Base-by-base conservation (phyloP, 2,113 vertebrate genomes). In the Penelope pileata region DNA sequence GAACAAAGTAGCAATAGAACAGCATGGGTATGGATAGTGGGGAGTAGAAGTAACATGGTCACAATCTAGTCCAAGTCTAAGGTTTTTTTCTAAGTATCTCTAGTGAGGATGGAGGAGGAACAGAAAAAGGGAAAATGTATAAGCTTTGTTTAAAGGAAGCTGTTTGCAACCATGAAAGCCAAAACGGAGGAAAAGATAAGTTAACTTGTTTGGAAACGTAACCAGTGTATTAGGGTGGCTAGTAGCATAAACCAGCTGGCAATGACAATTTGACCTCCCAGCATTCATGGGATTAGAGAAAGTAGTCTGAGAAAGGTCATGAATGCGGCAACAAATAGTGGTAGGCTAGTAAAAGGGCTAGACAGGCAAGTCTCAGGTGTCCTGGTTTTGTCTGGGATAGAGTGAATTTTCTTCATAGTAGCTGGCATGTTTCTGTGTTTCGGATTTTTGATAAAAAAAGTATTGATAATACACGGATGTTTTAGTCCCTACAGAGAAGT, bases 21-120 rank as follows among this genome's bases (percentile, higher is more conserved):
- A 45, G 26, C 12, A 11, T 24, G 36, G 30, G 2, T 36, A 2
- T 50, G 34, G 1, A 0, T 43, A 10, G 14, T 34, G 29, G 38
- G 34, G 17, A 79, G 22, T 9, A 63, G 6, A 21, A 5, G 8
- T 14, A 62, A 36, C 4, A 12, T 12, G 10, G 13, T 17, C 56
- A 15, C 9, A 50, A 10, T 38, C 32, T 6, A 45, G 50, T 40
- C 18, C 13, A 67, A 67, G 24, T 69, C 17, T 69, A 59, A 81
- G 48, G 38, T 9, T 3, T 2, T 19, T 88, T 58, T 50, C 9
- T 50, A 51, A 81, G 7, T 16, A 67, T 74, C 42, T 73, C 8
- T 36, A 15, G 7, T 30, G 16, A 34, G 10, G 69, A 69, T 81
- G 18, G 42, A 72, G 9, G 24, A 86, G 24, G 29, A 8, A 70